Evolutionary conservation across 2,113 vertebrate genomes (phyloP), one percentile per base, ranked within the genome.

Genomic region (Dicrurus megarhynchus): DNA sequence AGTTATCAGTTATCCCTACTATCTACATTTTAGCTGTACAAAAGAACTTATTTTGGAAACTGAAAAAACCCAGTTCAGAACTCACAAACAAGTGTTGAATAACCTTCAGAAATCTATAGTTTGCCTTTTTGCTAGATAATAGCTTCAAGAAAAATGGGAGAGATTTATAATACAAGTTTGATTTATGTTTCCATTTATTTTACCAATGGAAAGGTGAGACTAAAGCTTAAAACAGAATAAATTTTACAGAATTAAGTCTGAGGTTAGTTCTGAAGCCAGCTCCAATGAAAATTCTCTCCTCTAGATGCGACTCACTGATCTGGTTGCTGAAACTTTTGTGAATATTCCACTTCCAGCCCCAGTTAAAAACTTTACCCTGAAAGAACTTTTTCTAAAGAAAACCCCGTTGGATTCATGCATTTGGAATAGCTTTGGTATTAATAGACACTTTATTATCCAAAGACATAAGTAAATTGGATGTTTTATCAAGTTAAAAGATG

Each of bases 151-250:
- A 84, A 68, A 95, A 93, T 42, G 41, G 73, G n/a, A 64, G 18
- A 79, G 37, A 60, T 37, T 65, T 85, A 61, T 50, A 64, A 15
- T 32, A 60, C 56, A 87, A 71, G 37, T 79, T 87, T 91, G 69
- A 89, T 92, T 92, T 96, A 89, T 90, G 49, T 82, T 95, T 93
- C 56, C 30, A 55, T 95, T 87, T 75, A 75, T 84, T 95, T 89
- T 84, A 67, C 24, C 60, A 52, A 19, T 46, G 7, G 49, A 95
- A 83, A 81, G 6, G 55, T 84, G 47, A 95, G 30, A 79, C 37
- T 35, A 26, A 68, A 82, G 4, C 18, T 89, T 91, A 53, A 89
- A 78, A 60, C 17, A 73, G 44, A 91, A 94, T 65, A 76, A 93
- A 91, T 50, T 49, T 56, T 89, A n/a, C 10, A 50, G 32, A 82